Conservation (phyloP, 2,797 vertebrate genomes). For the Gymnodraco acuticeps region DNA sequence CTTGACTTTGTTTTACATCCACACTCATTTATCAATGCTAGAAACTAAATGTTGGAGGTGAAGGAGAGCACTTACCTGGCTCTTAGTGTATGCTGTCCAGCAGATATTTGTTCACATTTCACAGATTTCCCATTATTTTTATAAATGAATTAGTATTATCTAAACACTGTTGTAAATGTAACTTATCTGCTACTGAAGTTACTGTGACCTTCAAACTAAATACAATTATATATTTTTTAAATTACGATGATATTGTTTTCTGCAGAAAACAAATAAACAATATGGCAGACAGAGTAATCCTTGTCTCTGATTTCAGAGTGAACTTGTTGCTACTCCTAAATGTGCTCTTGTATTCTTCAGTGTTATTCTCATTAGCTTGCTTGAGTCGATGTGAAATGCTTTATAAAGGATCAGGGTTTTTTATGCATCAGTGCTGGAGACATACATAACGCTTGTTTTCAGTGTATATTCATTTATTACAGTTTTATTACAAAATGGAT, state of each 20-base stretch:
- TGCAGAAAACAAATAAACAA: neutral
- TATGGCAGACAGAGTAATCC: neutral
- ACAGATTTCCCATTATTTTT: neutral
- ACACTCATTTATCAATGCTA: neutral
- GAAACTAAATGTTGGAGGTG: neutral
- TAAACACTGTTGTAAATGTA: neutral
- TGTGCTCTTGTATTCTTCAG: too few relatives aligned
- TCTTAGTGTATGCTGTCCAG: neutral
- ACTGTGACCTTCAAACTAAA: neutral
- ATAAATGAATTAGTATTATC: neutral
- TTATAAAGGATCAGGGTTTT: neutral
- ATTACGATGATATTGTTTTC: neutral
- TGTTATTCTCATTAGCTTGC: neutral
- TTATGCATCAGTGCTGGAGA: neutral
- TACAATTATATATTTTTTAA: neutral
- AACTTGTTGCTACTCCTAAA: too few relatives aligned
- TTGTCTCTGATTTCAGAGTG: neutral
- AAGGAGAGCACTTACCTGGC: too few relatives aligned
- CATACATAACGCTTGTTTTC: conserved; percentile 3
- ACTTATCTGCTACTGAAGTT: neutral
- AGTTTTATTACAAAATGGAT: conserved; percentile 79
- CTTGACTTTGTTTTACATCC: neutral
- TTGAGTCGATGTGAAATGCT: neutral
- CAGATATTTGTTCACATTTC: neutral
- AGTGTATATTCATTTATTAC: conserved; percentile 71